Evolutionary conservation across 2,797 vertebrate species (phyloP), one percentile per base, ranked within the genome.

Genomic region (Toxotes lorentzi): DNA sequence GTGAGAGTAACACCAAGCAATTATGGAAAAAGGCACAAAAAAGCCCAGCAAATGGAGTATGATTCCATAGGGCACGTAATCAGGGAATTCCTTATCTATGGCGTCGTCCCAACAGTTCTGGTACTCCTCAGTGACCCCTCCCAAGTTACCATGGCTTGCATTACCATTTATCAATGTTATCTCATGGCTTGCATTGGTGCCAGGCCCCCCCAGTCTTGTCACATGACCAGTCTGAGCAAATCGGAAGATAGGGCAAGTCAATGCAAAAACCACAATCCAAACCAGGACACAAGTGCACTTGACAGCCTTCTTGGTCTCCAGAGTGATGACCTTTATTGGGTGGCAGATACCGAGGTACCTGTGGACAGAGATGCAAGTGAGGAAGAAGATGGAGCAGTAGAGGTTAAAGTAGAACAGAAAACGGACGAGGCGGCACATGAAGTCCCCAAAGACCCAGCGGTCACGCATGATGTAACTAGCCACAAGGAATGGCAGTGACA

Each of bases 331-430:
- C 78, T 91, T 95, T 95, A 97, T 96, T 1, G 96, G 96, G 83
- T 97, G 96, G 89, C 96, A 96, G 92, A 97, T 96, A 27, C 96
- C 96, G 16, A 96, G 90, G 89, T 97, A 97, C 69, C 96, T 94
- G 86, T 97, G 96, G 58, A 96, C 94, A 5, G 96, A 96, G 84
- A 97, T 97, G 70, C 96, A 96, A 23, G 96, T 96, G 85, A 96
- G 95, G 91, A 96, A 96, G 92, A 96, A 96, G 85, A 96, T 96
- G 75, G 95, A 96, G 88, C 95, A 95, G 87, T 96, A 96, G 32
- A 96, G 94, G 88, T 97, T 97, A 59, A 97, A 96, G 86, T 97
- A 97, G 88, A 97, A 97, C 11, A 97, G 94, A 72, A 97, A 96
- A 4, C 96, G 95, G 11, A 96, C 96, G 59, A 97, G 86, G 12